A percentile compares a stretch with the other conserved stretches of the same genome.
phyloP scores from a whole-genome alignment of 2,888 invertebrate genomes.

The Cyclophora punctaria region DNA sequence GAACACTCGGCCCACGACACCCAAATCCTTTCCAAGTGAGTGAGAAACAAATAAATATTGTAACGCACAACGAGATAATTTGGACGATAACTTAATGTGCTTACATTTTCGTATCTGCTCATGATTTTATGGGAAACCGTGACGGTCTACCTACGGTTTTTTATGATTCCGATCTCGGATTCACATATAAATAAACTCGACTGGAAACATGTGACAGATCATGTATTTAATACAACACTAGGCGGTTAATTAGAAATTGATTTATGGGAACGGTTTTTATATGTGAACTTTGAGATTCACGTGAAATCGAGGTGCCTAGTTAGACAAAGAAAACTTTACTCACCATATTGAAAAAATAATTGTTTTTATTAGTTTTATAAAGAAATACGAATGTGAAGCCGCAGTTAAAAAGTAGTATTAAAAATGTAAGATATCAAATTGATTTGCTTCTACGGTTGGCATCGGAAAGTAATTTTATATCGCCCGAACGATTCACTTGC shows the following conservation, averaged over 20 bases:
- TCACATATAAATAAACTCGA: conserved; percentile 14
- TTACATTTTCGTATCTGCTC: conserved; percentile 72
- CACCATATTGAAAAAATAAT: no score
- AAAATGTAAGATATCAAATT: no score
- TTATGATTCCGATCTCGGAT: conserved; percentile 16
- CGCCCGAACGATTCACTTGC: conserved; percentile 17
- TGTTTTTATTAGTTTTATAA: no score
- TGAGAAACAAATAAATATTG: conserved; percentile 75
- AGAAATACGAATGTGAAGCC: no score
- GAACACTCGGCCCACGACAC: conserved; percentile 62
- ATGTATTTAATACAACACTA: background rate
- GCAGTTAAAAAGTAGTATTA: no score
- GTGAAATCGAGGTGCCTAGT: no score
- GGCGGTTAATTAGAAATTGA: background rate
- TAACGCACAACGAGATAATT: conserved; percentile 69
- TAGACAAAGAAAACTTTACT: no score
- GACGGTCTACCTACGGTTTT: conserved; percentile 33
- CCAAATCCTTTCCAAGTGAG: conserved; percentile 41
- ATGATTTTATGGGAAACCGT: conserved; percentile 72
- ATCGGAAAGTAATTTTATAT: no score
- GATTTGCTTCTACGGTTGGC: no score
- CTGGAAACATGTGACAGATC: conserved; percentile 2
- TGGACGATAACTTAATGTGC: conserved; percentile 71
- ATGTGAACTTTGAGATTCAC: no score
- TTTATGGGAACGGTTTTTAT: no score